A percentile compares a stretch with the other conserved stretches of the same genome.
phyloP scores from a whole-genome alignment of 2,888 invertebrate species.

The Folsomia candida region DNA sequence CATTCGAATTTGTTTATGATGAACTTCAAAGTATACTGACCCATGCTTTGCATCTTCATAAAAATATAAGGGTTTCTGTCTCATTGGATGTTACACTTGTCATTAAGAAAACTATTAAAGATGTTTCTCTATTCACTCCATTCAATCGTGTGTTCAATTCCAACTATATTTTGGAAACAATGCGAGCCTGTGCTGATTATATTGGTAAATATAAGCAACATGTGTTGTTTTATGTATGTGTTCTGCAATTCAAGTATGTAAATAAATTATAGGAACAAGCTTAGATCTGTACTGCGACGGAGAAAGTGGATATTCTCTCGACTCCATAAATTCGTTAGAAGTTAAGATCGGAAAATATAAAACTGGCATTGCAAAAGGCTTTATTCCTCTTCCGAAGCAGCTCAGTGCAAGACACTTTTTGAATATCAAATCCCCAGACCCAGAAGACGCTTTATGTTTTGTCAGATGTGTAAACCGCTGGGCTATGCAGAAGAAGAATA shows the following conservation, averaged over 20 bases:
- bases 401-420: background rate
- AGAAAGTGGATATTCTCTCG: background rate
- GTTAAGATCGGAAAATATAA: background rate
- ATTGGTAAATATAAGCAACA: no score
- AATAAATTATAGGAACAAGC: no score
- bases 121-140: background rate
- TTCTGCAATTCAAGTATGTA: no score
- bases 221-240: no score
- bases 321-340: background rate
- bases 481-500: background rate
- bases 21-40: background rate
- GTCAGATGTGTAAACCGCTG: background rate
- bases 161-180: background rate
- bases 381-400: background rate
- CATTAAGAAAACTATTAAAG: background rate
- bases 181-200: background rate
- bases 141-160: background rate
- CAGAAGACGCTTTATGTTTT: background rate
- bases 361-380: background rate
- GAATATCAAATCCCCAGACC: background rate
- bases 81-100: background rate
- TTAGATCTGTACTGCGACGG: background rate
- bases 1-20: background rate
- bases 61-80: background rate
- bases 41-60: background rate